Evolutionary conservation across 2,797 vertebrate species (phyloP).

Genomic region (Rousettus madagascariensis): DNA sequence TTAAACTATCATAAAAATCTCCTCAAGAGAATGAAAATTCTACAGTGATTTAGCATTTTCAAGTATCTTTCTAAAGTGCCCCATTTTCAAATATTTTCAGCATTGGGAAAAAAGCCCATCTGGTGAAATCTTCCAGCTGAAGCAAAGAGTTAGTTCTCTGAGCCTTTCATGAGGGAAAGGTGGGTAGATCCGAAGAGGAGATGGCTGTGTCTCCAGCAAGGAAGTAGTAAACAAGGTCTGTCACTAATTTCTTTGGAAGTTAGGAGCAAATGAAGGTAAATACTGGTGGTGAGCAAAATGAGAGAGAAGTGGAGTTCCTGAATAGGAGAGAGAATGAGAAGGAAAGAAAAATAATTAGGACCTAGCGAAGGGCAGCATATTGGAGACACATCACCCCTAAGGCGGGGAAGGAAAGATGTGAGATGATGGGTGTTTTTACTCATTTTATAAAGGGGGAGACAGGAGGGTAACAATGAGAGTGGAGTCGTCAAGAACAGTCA

Average conservation of each 20-base stretch:
- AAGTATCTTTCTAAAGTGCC: not conserved
- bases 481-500: not conserved
- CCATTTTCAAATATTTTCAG: slow-evolving; percentile 42
- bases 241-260: slow-evolving; percentile 44
- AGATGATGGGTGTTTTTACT: not conserved
- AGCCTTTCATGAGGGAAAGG: not conserved
- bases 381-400: not conserved
- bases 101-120: not conserved
- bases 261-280: not conserved
- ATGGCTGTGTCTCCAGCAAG: not conserved
- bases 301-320: not conserved
- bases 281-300: not conserved
- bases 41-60: not conserved
- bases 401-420: not conserved
- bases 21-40: not conserved
- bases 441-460: not conserved
- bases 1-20: slow-evolving; percentile 3
- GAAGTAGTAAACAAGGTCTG: slow-evolving; percentile 36
- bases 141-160: not conserved
- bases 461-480: not conserved
- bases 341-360: not conserved
- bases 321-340: not conserved
- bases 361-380: not conserved
- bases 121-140: not conserved
- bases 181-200: not conserved